Evolutionary conservation across 2,888 invertebrate species (phyloP).

Genomic region (Cephus nigrinus): DNA sequence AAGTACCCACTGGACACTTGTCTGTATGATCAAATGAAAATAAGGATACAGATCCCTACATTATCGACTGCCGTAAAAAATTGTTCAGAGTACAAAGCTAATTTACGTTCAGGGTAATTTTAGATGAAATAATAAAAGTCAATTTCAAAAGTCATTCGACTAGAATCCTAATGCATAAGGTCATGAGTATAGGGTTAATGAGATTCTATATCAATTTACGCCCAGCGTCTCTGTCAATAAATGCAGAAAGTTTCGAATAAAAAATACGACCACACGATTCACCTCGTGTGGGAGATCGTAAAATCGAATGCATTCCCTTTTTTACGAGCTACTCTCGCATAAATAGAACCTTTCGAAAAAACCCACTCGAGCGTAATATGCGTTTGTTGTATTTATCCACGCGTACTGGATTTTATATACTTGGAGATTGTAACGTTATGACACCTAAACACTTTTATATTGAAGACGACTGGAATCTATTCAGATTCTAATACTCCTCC

Average conservation of each 20-base stretch:
- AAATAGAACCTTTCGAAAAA: neutral
- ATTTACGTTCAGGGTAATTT: neutral
- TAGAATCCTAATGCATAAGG: neutral
- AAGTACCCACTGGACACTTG: conserved; percentile 69
- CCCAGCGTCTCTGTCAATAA: neutral
- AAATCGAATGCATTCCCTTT: neutral
- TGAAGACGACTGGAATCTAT: neutral
- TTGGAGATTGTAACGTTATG: neutral
- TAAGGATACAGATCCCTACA: neutral
- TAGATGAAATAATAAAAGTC: neutral
- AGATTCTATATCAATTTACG: neutral
- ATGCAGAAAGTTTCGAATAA: neutral
- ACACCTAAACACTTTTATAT: neutral
- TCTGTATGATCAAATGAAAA: conserved; percentile 55
- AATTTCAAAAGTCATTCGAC: neutral
- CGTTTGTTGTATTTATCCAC: neutral
- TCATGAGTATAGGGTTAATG: neutral
- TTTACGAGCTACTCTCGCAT: neutral
- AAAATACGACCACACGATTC: neutral
- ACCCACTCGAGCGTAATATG: neutral
- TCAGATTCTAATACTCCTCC: neutral
- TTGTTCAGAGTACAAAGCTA: neutral
- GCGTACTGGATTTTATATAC: neutral
- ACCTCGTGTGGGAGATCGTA: neutral
- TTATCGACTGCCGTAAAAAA: neutral